Evolutionary conservation across 1,140 invertebrate genomes (phyloP), one percentile per base, ranked within the genome.

Genomic region (Drosophila funebris): DNA sequence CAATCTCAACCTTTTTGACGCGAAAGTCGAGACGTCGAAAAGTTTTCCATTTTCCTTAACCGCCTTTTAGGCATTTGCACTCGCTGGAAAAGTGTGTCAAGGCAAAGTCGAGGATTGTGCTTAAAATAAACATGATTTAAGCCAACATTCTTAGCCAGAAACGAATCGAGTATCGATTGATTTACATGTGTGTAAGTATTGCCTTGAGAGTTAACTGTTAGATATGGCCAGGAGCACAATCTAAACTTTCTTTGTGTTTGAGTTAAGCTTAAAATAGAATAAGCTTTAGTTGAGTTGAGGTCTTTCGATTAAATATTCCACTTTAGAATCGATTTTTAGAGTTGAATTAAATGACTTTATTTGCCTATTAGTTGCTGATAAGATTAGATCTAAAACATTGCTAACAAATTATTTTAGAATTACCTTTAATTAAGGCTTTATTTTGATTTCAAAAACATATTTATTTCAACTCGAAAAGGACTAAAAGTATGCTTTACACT

Each of bases 121-220:
- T 78, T 46, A 76, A 84, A 84, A 84, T 84, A 84, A 60, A 73
- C 76, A 73, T 57, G 50, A 58, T 69, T 83, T 78, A 41, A 67
- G 66, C 18, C 48, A 16, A 63, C 36, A 36, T 8, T 27, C 33
- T 52, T 33, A 18, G 62, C 14, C 29, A 13, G 24, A 5, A 13
- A 29, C 18, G 18, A 13, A 44, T 33, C 27, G 58, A 22, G 33
- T 76, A 84, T 84, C 63, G 76, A 84, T 84, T 76, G 57, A 61
- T 50, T 43, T 11, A 7, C 33, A 36, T 53, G 1, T 5, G 9
- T 36, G 41, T 39, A 20, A 16, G 5, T 13, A 7, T 22, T 37
- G 18, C 11, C 11, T 54, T 11, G 20, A 1, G 0, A 27, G 24
- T 2, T 24, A 3, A 27, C 6, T 5, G 9, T 22, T 43, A 41